Evolutionary conservation across 1,140 invertebrate genomes (phyloP), one percentile per base, ranked within the genome.

Genomic region (Carposina sasakii): DNA sequence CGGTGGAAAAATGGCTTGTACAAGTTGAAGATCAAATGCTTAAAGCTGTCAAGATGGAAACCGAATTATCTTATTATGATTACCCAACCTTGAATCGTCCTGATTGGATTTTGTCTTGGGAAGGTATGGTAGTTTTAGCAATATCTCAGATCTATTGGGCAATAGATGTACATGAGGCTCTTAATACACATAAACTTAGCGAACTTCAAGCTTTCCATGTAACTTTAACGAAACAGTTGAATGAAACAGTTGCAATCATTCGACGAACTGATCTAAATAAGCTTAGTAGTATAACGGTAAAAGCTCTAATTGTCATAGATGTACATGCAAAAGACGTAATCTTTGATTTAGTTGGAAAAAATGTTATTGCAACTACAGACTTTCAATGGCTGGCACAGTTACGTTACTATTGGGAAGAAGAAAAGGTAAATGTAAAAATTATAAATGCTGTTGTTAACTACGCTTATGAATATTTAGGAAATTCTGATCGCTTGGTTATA

Each of bases 101-200:
- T 0, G 84, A 91, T 13, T 97, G 96, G 95, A 91, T 97, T 0
- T 81, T 88, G 31, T 86, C 88, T 17, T 97, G 95, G 95, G 93
- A 95, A 31, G 95, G 96, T 22, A 96, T 98, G 89, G 90, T 95
- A n/a, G 88, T 90, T 3, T 83, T 98, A 2, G 92, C 93, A 62
- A 92, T 97, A 12, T 93, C 94, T 0, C 93, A 95, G 83, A 91
- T 96, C 42, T 96, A 92, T 76, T 98, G 96, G 96, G 96, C 95
- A 3, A 74, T 89, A 1, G 91, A 92, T 57, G 91, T 95, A 5
- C 91, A 95, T 52, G 87, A 88, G 58, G 87, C 87, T 46, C 85
- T 96, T 19, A 85, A 87, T 53, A 88, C 86, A 1, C 86, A 88
- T 26, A 87, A 88, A 58, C 63, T 84, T 23, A 79, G 76, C 22